Conservation (phyloP, 2,113 vertebrate genomes). For the Eclectus roratus region DNA sequence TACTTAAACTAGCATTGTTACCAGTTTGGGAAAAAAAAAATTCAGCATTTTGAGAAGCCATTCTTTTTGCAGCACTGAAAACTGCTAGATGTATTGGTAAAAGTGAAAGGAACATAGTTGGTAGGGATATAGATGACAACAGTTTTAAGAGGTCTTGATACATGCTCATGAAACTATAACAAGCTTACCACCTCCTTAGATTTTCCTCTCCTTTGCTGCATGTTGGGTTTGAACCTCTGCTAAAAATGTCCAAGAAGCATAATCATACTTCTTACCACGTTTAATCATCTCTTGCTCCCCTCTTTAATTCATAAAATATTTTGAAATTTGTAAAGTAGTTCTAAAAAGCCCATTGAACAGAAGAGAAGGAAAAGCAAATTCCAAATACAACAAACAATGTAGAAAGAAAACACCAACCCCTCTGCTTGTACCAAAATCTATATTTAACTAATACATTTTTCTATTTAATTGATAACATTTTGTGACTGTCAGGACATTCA, state of each 20-base stretch:
- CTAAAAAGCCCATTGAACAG: not conserved
- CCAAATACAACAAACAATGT: not conserved
- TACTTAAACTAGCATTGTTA: not conserved
- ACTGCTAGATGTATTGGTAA: not conserved
- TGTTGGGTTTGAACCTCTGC: constrained; percentile 11
- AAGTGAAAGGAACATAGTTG: not conserved
- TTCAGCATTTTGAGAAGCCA: not conserved
- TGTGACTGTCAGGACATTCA: not conserved
- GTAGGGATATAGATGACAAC: not conserved
- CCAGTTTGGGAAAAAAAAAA: not conserved
- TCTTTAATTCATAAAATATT: not conserved
- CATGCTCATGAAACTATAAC: fast-evolving
- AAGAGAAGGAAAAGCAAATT: not conserved
- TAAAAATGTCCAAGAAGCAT: not conserved
- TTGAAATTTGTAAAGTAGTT: not conserved
- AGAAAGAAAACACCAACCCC: not conserved
- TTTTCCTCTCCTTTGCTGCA: not conserved
- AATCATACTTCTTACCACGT: not conserved
- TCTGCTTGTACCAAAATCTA: not conserved
- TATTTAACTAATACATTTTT: not conserved
- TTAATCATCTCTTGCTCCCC: not conserved
- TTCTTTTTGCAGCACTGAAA: not conserved
- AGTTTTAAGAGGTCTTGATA: not conserved
- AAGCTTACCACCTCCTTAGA: not conserved
- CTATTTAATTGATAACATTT: not conserved